phyloP scores from a whole-genome alignment of 2,888 invertebrate species.

The Calephelis perditalis region DNA sequence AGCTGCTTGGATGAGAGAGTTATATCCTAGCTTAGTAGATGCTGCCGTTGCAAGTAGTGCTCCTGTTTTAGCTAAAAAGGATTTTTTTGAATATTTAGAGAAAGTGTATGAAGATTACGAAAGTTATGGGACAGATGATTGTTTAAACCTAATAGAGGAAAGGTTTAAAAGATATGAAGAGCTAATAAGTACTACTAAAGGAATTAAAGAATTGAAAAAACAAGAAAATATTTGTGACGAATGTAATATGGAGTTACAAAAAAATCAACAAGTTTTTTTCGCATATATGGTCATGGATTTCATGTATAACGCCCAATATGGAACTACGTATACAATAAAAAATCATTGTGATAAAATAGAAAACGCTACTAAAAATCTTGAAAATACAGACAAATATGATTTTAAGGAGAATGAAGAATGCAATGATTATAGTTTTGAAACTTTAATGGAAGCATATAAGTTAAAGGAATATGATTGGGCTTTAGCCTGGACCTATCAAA shows the following conservation, averaged over 20 bases:
- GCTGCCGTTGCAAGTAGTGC: conserved; percentile 63
- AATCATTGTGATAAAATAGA: conserved; percentile 41
- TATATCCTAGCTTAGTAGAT: conserved; percentile 58
- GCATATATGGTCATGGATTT: conserved; percentile 42
- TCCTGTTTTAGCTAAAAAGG: conserved; percentile 59
- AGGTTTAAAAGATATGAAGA: conserved; percentile 47
- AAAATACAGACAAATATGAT: background rate
- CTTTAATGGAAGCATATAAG: conserved; percentile 38
- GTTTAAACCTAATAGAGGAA: conserved; percentile 43
- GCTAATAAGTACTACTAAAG: conserved; percentile 43
- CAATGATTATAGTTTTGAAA: conserved; percentile 48
- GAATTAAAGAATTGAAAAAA: conserved; percentile 46
- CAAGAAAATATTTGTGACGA: conserved; percentile 55
- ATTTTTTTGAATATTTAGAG: conserved; percentile 62
- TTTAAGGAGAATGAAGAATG: conserved; percentile 40
- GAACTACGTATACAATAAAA: conserved; percentile 41
- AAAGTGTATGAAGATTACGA: conserved; percentile 55
- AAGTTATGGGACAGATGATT: conserved; percentile 47
- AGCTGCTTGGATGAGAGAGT: conserved; percentile 60
- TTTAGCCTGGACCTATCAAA: conserved; percentile 83
- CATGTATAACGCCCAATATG: conserved; percentile 54
- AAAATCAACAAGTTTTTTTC: conserved; percentile 58
- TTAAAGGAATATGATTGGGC: conserved; percentile 39
- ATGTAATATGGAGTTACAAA: conserved; percentile 45
- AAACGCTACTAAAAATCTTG: conserved; percentile 17